A percentile compares a stretch with the other conserved stretches of the same genome.
These are phyloP conservation scores for Andrena fulva DNA, from an alignment of 2,888 invertebrate genomes.

Conservation along the genomic window DNA sequence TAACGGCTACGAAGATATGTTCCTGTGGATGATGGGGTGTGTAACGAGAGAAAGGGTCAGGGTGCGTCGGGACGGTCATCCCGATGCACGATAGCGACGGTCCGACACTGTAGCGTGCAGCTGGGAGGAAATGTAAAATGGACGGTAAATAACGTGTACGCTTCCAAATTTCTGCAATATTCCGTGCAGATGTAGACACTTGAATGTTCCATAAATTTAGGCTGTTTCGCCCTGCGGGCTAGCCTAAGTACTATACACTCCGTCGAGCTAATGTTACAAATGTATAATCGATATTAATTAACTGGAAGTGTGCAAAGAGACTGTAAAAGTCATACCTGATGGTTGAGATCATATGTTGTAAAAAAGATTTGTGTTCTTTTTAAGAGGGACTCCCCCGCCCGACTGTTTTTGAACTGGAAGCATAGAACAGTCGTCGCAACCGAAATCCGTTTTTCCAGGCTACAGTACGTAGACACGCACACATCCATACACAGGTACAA, in stretches of 20 bases:
- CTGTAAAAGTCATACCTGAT: slow-evolving; percentile 33
- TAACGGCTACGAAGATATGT: slow-evolving; percentile 61
- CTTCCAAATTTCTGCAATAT: slow-evolving; percentile 62
- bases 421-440: slow-evolving; percentile 38
- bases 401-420: slow-evolving; percentile 27
- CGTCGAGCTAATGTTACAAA: slow-evolving; percentile 62
- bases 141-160: slow-evolving; percentile 51
- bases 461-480: slow-evolving; percentile 61
- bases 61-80: slow-evolving; percentile 20
- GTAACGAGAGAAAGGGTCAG: slow-evolving; percentile 40
- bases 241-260: slow-evolving; percentile 61
- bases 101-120: slow-evolving; percentile 3
- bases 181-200: slow-evolving; percentile 56
- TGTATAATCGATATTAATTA: slow-evolving; percentile 48
- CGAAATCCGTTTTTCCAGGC: slow-evolving; percentile 45
- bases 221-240: slow-evolving; percentile 48
- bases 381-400: slow-evolving; percentile 6
- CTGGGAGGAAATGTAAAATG: slow-evolving; percentile 28
- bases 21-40: slow-evolving; percentile 56
- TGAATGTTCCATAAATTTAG: slow-evolving; percentile 62
- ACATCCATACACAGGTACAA: slow-evolving; percentile 61
- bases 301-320: slow-evolving; percentile 45
- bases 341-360: slow-evolving; percentile 54
- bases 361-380: slow-evolving; percentile 32
- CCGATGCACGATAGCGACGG: slow-evolving; percentile 6